These are phyloP conservation scores for Synanthedon andrenaeformis DNA, from an alignment of 2,888 invertebrate species.

Conservation along the genomic window DNA sequence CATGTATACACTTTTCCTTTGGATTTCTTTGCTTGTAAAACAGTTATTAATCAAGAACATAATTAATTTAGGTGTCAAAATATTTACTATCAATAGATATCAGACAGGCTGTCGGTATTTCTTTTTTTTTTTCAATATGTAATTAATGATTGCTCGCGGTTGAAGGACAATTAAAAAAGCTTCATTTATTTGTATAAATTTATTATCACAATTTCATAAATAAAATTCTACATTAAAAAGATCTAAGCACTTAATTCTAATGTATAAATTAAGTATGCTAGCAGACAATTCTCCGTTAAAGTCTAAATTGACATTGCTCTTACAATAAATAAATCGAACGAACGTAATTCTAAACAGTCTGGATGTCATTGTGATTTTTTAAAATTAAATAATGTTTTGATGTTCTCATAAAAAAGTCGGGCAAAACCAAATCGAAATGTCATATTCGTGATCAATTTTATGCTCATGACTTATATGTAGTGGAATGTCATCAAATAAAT, in stretches of 20 bases:
- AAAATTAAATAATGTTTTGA: slow-evolving; percentile 2
- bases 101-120: background rate
- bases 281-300: slow-evolving; percentile 24
- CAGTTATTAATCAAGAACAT: too few relatives aligned
- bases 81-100: background rate
- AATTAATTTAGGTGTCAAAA: background rate
- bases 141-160: background rate
- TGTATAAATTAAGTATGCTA: slow-evolving; percentile 57
- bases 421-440: slow-evolving; percentile 34
- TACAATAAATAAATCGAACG: slow-evolving; percentile 1
- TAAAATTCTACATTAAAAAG: slow-evolving; percentile 48
- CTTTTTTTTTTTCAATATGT: background rate
- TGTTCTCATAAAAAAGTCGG: slow-evolving; percentile 13
- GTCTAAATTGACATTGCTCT: slow-evolving; percentile 12
- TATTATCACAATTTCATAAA: slow-evolving; percentile 69
- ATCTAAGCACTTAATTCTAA: slow-evolving; percentile 48
- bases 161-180: slow-evolving; percentile 6
- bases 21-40: too few relatives aligned
- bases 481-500: slow-evolving; percentile 22
- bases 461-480: slow-evolving; percentile 27
- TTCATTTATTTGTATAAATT: slow-evolving; percentile 40
- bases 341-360: slow-evolving; percentile 15
- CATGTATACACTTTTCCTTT: too few relatives aligned
- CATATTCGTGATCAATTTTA: slow-evolving; percentile 37
- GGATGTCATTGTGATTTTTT: slow-evolving; percentile 15